Evolutionary conservation across 1,140 invertebrate species (phyloP).

Genomic region (Chionoecetes opilio): DNA sequence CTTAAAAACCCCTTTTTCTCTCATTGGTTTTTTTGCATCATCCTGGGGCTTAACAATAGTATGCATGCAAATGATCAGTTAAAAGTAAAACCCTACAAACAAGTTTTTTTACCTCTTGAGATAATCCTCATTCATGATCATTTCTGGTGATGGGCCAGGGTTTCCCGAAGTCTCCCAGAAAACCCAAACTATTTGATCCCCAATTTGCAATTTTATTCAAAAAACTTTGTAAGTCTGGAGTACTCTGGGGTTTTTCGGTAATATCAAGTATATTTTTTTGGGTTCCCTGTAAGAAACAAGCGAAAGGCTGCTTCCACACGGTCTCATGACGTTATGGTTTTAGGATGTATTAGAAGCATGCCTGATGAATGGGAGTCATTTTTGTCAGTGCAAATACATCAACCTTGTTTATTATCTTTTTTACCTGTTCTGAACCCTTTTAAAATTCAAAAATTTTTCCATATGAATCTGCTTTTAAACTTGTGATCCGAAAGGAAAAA

Average conservation of each 20-base stretch:
- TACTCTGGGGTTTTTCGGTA: background rate
- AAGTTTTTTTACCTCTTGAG: slow-evolving; percentile 37
- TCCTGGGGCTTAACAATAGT: background rate
- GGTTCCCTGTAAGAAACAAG: background rate
- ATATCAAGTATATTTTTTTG: slow-evolving; percentile 2
- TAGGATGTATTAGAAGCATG: background rate
- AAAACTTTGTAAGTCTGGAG: background rate
- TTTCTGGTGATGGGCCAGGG: background rate
- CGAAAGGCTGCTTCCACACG: background rate
- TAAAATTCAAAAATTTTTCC: slow-evolving; percentile 38
- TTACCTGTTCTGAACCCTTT: background rate
- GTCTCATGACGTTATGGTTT: background rate
- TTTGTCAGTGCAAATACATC: background rate
- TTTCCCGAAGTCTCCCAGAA: slow-evolving; percentile 30
- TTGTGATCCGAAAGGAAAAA: background rate
- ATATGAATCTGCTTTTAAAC: slow-evolving; percentile 20
- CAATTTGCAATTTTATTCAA: background rate
- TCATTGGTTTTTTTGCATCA: no score
- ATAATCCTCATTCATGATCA: slow-evolving; percentile 4
- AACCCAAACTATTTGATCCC: background rate
- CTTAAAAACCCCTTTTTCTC: no score
- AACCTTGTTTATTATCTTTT: slow-evolving; percentile 53
- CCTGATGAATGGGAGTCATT: slow-evolving; percentile 5
- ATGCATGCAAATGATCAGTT: background rate
- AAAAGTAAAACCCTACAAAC: background rate